Base-by-base conservation (phyloP, 2,797 vertebrate genomes). In the Luscinia megarhynchos region DNA sequence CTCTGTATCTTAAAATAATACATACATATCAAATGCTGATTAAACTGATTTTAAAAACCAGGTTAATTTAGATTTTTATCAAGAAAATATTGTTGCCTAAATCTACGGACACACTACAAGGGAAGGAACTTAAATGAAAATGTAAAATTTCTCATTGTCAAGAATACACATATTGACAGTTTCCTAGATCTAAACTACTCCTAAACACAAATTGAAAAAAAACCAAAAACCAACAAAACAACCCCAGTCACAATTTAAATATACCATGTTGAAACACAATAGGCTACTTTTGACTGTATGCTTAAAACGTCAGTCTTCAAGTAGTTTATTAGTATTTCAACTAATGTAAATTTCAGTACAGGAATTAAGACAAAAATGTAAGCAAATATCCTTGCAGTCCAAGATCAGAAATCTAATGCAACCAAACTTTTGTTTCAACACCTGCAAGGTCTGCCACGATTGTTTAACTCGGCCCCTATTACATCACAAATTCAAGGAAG, bases 401-500 rank as follows among this genome's bases (percentile, higher is more conserved):
- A 96, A 54, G 51, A 89, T 62, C 26, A 80, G 46, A 58, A 95
- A 95, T 90, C 62, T 48, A 95, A 89, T 6, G 80, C 38, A 90
- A 93, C 90, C 80, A 89, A 91, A 88, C n/a, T 89, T 95, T 32
- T 90, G 67, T 95, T 92, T 64, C 6, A 96, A 77, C 81, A 86
- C 40, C 43, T 51, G 30, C 48, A 89, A 94, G 76, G 92, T 87
- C 76, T 72, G 62, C 53, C 64, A 32, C 20, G 10, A 61, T 51
- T 92, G 92, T 82, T 96, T 91, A 95, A 93, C 76, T 73, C 29
- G 70, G 61, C 72, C 62, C 94, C 93, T 86, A 83, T 41, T 90
- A 58, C 4, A 95, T 19, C 66, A 94, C 90, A 95, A 95, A 80
- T 57, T 85, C 55, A 83, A 95, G 84, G 85, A 97, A 97, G 55